phyloP scores from a whole-genome alignment of 2,797 vertebrate species.

The Anabas testudineus region DNA sequence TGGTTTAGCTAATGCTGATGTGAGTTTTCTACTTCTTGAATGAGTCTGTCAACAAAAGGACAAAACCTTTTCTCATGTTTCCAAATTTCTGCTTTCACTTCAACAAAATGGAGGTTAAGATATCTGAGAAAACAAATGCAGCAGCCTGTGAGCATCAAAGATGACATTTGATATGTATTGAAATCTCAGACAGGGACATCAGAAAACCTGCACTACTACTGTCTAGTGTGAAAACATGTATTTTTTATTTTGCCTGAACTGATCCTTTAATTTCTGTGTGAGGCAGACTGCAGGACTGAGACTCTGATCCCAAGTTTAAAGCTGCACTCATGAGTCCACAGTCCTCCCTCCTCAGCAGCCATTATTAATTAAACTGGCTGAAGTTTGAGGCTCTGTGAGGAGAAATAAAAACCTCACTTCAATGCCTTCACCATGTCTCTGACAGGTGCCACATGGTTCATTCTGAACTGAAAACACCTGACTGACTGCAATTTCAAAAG shows the following conservation, averaged over 20 bases:
- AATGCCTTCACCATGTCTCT: not conserved
- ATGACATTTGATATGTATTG: too few species aligned
- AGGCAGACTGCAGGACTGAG: not conserved
- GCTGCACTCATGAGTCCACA: not conserved
- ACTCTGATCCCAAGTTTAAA: slow-evolving; percentile 19
- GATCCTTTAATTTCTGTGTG: not conserved
- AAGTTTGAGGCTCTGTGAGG: slow-evolving; percentile 27
- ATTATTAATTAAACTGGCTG: slow-evolving; percentile 46
- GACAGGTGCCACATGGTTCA: slow-evolving; percentile 43
- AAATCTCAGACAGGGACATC: too few species aligned
- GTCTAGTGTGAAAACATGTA: too few species aligned
- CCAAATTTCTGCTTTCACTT: not conserved
- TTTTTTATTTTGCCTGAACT: not conserved
- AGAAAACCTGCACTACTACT: too few species aligned
- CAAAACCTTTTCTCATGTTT: too few species aligned
- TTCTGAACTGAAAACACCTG: slow-evolving; percentile 45
- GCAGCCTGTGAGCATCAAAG: too few species aligned
- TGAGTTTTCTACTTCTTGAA: too few species aligned
- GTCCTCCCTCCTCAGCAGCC: slow-evolving; percentile 14
- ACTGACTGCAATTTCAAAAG: slow-evolving; percentile 38
- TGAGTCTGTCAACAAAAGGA: too few species aligned
- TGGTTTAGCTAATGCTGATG: too few species aligned
- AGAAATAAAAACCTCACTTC: slow-evolving; percentile 42
- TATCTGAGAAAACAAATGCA: too few species aligned
- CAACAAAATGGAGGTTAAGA: not conserved